These are phyloP conservation scores for Eupithecia vulgata DNA, from an alignment of 2,888 invertebrate species.

Conservation along the genomic window DNA sequence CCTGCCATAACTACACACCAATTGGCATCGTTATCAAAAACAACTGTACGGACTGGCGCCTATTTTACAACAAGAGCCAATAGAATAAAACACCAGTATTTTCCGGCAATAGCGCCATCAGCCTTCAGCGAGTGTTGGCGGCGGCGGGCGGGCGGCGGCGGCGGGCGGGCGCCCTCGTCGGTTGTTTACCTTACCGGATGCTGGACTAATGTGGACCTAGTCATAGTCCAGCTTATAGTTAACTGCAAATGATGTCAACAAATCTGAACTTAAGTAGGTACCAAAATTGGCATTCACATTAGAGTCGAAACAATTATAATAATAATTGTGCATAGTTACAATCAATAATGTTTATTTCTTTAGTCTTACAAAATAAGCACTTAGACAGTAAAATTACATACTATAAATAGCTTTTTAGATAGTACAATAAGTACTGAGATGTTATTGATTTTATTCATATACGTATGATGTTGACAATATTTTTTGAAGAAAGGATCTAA, in stretches of 20 bases:
- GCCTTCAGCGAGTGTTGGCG: neutral
- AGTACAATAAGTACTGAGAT: no score
- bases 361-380: no score
- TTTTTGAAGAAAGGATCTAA: no score
- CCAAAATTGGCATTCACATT: neutral
- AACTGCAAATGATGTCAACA: neutral
- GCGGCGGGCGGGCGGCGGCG: neutral
- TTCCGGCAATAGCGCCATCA: neutral
- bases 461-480: no score
- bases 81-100: neutral
- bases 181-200: neutral
- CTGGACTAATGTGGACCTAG: neutral
- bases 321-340: no score
- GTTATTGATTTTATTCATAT: no score
- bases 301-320: no score
- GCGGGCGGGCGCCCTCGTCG: neutral
- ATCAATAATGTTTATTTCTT: no score
- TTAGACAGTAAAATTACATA: no score
- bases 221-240: neutral
- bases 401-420: no score
- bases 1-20: no score
- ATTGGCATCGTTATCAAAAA: neutral
- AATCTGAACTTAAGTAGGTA: neutral
- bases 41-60: neutral
- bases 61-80: neutral